These are phyloP conservation scores for Plecturocebus donacophilus DNA, from an alignment of 2,113 vertebrate species.

Conservation along the genomic window DNA sequence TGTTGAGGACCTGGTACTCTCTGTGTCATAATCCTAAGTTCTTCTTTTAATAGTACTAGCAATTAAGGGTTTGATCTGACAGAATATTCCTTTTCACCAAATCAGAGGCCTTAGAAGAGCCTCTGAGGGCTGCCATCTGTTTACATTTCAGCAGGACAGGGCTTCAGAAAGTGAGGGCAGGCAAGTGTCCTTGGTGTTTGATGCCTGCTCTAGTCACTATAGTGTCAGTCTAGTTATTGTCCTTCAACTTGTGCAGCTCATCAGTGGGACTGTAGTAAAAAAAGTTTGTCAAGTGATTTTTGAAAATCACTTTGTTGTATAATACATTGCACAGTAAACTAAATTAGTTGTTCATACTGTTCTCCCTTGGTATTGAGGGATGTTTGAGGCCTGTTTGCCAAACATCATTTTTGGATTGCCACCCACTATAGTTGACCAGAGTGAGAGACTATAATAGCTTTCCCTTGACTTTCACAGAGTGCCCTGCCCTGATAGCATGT, in stretches of 20 bases:
- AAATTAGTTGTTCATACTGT: background rate
- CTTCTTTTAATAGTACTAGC: background rate
- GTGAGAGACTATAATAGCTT: background rate
- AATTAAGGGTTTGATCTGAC: background rate
- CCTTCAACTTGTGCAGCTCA: background rate
- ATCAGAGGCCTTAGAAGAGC: background rate
- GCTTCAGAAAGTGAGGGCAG: background rate
- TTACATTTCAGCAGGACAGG: background rate
- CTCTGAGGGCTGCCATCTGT: background rate
- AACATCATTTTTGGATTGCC: constrained; percentile 28
- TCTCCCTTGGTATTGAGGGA: background rate
- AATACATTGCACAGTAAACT: constrained; percentile 13
- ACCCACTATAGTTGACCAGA: background rate
- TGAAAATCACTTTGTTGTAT: background rate
- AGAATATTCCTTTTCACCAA: background rate
- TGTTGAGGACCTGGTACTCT: background rate
- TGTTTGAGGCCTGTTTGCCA: constrained; percentile 42
- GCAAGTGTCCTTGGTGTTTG: background rate
- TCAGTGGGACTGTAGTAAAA: background rate
- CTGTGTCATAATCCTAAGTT: background rate
- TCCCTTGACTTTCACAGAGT: background rate
- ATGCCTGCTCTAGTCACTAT: background rate
- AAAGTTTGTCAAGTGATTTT: background rate
- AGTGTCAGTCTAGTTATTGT: background rate
- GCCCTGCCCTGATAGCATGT: background rate